These are phyloP conservation scores for Eriocheir sinensis DNA, from an alignment of 1,140 invertebrate genomes.

Conservation along the genomic window DNA sequence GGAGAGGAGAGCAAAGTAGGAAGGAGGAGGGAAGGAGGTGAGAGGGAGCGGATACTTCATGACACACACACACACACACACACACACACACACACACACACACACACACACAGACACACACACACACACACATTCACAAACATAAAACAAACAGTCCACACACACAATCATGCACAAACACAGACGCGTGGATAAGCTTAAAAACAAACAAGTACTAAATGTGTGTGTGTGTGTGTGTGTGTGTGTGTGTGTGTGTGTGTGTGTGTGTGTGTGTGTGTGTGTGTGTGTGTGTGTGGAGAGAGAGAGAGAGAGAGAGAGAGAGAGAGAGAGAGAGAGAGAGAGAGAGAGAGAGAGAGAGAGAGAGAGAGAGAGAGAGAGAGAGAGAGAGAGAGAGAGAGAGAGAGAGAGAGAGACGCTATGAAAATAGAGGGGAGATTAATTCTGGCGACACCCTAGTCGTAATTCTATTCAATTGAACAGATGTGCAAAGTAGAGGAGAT, in stretches of 20 bases:
- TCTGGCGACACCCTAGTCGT: background rate
- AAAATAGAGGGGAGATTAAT: constrained; percentile 25
- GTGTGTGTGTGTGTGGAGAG: too few species aligned
- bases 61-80: background rate
- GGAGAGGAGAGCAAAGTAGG: too few species aligned
- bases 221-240: too few species aligned
- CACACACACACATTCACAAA: too few species aligned
- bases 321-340: background rate
- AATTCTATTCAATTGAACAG: constrained; percentile 26
- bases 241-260: too few species aligned
- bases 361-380: constrained; percentile 22
- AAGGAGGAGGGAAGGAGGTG: background rate
- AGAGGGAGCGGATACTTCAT: background rate
- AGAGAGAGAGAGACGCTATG: constrained; percentile 8
- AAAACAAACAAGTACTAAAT: too few species aligned
- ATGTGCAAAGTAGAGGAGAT: constrained; percentile 5
- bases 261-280: too few species aligned
- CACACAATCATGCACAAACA: too few species aligned
- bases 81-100: too few species aligned
- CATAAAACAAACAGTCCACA: too few species aligned
- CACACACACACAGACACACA: too few species aligned
- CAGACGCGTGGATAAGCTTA: too few species aligned
- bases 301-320: background rate
- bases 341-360: background rate
- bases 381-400: constrained; percentile 22